Evolutionary conservation across 2,888 invertebrate species (phyloP).

Genomic region (Gonocerus acuteangulatus): DNA sequence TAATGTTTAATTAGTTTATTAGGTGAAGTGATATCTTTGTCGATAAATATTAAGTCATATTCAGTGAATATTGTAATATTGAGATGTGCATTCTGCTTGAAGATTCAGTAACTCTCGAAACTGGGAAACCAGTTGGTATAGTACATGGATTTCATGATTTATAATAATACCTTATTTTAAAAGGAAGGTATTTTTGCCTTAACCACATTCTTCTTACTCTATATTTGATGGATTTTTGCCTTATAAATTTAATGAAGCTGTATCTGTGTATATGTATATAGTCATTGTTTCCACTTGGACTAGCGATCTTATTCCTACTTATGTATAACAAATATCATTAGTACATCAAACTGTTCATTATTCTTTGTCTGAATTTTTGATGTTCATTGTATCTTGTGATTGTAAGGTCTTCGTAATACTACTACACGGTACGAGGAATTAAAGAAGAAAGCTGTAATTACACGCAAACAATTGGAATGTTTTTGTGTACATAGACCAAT

Average conservation of each 20-base stretch:
- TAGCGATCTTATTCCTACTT: background rate
- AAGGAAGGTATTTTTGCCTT: constrained; percentile 21
- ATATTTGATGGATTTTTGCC: constrained; percentile 18
- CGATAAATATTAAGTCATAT: constrained; percentile 1
- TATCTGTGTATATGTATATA: constrained; percentile 25
- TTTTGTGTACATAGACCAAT: too few species aligned
- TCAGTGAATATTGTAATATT: constrained; percentile 22
- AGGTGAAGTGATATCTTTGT: background rate
- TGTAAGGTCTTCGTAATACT: too few species aligned
- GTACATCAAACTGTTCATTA: too few species aligned
- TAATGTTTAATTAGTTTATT: constrained; percentile 4
- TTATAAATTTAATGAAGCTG: constrained; percentile 10
- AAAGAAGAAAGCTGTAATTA: too few species aligned
- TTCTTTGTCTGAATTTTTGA: too few species aligned
- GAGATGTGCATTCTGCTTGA: constrained; percentile 7
- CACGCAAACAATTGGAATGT: too few species aligned
- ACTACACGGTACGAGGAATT: too few species aligned
- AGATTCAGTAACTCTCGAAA: constrained; percentile 2
- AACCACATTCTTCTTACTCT: constrained; percentile 17
- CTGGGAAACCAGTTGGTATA: constrained; percentile 17
- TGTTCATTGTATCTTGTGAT: too few species aligned
- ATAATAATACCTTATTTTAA: constrained; percentile 20
- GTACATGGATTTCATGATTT: constrained; percentile 26
- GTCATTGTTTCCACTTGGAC: constrained; percentile 7
- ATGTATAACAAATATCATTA: too few species aligned